Conservation (phyloP, 2,888 invertebrate genomes). For the Lamellibrachia columna region DNA sequence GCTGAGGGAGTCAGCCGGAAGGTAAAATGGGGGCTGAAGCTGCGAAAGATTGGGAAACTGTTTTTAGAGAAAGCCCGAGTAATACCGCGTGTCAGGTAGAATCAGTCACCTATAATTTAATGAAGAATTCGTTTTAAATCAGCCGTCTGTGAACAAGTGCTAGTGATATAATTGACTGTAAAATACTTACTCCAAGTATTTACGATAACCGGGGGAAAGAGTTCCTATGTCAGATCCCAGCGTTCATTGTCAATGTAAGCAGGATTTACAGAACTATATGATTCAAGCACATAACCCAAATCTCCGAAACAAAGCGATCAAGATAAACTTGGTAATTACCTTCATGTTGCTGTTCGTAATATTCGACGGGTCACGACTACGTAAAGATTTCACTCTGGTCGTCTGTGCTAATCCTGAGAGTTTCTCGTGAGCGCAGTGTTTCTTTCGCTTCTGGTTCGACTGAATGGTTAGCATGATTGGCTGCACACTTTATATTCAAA, state of each 20-base stretch:
- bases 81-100: too few species aligned
- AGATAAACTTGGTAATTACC: not conserved
- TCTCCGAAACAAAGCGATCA: not conserved
- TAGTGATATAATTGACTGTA: too few species aligned
- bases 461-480: not conserved
- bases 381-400: not conserved
- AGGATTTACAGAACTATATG: not conserved
- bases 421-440: not conserved
- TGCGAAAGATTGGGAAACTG: too few species aligned
- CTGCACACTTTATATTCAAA: not conserved
- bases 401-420: not conserved
- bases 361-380: not conserved
- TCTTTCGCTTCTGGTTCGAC: not conserved
- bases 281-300: not conserved
- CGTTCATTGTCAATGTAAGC: not conserved
- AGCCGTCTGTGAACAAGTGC: too few species aligned
- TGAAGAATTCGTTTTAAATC: too few species aligned
- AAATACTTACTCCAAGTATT: too few species aligned
- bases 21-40: too few species aligned
- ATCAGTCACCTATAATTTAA: too few species aligned
- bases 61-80: too few species aligned
- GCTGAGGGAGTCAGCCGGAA: too few species aligned
- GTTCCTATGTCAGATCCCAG: too few species aligned
- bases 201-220: not conserved
- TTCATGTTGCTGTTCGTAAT: not conserved